Conservation (phyloP, 1,140 invertebrate genomes). For the Drosophila murphyi region DNA sequence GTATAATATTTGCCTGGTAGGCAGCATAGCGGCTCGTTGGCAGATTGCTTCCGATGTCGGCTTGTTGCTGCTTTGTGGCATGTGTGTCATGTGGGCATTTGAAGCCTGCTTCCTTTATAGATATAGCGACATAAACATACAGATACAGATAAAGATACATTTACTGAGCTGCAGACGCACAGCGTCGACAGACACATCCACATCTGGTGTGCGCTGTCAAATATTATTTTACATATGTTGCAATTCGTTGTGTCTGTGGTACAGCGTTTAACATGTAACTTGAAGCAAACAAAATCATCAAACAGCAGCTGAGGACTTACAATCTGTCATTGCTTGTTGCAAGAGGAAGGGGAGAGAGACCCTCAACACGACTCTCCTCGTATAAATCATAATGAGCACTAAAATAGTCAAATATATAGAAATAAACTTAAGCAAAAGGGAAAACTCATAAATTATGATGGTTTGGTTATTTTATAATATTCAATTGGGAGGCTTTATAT, state of each 20-base stretch:
- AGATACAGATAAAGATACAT: not conserved
- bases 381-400: too few relatives aligned
- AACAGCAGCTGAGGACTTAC: slow-evolving; percentile 6
- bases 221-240: slow-evolving; percentile 52
- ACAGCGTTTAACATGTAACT: slow-evolving; percentile 23
- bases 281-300: slow-evolving; percentile 14
- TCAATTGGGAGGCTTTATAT: too few relatives aligned
- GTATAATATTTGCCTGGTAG: not conserved
- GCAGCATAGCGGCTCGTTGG: not conserved
- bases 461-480: too few relatives aligned
- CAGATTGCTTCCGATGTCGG: slow-evolving; percentile 30
- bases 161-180: too few relatives aligned
- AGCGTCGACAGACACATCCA: not conserved
- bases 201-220: slow-evolving; percentile 20
- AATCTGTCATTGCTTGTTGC: slow-evolving; percentile 43
- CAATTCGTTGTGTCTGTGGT: slow-evolving; percentile 40
- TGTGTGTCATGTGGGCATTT: slow-evolving; percentile 10
- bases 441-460: too few relatives aligned
- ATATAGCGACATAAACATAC: slow-evolving; percentile 1
- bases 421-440: too few relatives aligned
- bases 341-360: slow-evolving; percentile 6
- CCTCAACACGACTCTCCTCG: too few relatives aligned
- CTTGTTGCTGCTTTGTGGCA: slow-evolving; percentile 14
- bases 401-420: too few relatives aligned
- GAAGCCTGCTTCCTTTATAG: not conserved